phyloP scores from a whole-genome alignment of 2,888 invertebrate genomes.

The Octodonta nipae region DNA sequence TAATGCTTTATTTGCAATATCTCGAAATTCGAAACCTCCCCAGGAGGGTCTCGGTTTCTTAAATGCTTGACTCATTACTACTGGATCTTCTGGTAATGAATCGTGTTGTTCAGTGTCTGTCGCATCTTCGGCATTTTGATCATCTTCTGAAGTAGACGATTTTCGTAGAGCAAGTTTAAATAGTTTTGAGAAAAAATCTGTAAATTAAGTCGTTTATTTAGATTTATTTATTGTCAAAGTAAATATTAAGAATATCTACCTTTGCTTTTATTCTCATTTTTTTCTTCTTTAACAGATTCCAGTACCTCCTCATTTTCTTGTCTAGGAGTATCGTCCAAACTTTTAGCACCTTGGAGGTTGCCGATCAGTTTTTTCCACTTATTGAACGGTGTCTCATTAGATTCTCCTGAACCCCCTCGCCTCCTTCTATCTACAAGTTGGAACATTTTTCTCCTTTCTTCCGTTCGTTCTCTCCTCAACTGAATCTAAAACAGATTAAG shows the following conservation, averaged over 20 bases:
- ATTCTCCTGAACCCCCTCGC: slow-evolving; percentile 41
- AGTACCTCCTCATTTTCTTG: slow-evolving; percentile 22
- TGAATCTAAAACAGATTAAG: slow-evolving; percentile 45
- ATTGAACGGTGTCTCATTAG: slow-evolving; percentile 45
- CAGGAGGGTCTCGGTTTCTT: slow-evolving; percentile 9
- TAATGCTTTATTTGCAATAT: slow-evolving; percentile 11
- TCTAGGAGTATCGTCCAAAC: slow-evolving; percentile 36
- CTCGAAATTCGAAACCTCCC: slow-evolving; percentile 15
- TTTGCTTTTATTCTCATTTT: slow-evolving; percentile 19
- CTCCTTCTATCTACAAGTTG: slow-evolving; percentile 64
- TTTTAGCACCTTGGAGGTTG: slow-evolving; percentile 44
- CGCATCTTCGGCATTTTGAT: slow-evolving; percentile 39
- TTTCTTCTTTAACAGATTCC: slow-evolving; percentile 16
- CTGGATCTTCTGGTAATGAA: slow-evolving; percentile 47
- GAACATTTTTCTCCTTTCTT: slow-evolving; percentile 85
- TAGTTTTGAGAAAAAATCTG: slow-evolving; percentile 45
- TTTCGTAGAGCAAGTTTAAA: slow-evolving; percentile 48
- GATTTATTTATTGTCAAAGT: neutral
- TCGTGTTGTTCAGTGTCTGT: slow-evolving; percentile 62
- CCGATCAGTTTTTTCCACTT: slow-evolving; percentile 60
- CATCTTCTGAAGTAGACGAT: slow-evolving; percentile 43
- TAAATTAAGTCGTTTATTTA: slow-evolving; percentile 8
- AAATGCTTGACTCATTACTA: slow-evolving; percentile 4
- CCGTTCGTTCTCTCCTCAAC: slow-evolving; percentile 75
- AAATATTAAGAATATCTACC: slow-evolving; percentile 13